phyloP scores from a whole-genome alignment of 2,797 vertebrate genomes.

The Sebastes iracundus region DNA sequence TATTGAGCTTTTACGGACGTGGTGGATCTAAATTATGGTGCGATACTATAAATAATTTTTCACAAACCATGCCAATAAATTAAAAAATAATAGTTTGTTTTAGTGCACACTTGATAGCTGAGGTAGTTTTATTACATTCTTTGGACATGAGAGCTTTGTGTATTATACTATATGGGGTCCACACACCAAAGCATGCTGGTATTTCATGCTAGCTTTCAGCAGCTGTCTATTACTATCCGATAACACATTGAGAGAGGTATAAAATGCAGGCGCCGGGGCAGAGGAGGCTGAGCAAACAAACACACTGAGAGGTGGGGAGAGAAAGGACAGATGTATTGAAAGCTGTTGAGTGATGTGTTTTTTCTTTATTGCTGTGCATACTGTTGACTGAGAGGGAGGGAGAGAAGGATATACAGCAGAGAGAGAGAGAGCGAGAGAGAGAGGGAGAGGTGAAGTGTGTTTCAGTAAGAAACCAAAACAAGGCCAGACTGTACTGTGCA shows the following conservation, averaged over 20 bases:
- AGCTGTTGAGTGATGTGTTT: slow-evolving; percentile 69
- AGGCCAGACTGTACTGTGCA: slow-evolving; percentile 21
- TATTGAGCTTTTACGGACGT: not conserved
- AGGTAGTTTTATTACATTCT: slow-evolving; percentile 6
- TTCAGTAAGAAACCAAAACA: slow-evolving; percentile 35
- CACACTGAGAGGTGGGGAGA: slow-evolving; percentile 40
- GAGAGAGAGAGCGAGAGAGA: not conserved
- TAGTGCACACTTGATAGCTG: not conserved
- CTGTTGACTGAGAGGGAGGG: slow-evolving; percentile 40
- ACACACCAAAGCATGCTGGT: slow-evolving; percentile 23
- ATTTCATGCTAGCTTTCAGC: slow-evolving; percentile 64
- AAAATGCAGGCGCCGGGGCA: slow-evolving; percentile 50
- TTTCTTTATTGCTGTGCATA: slow-evolving; percentile 52
- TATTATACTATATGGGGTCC: slow-evolving; percentile 1
- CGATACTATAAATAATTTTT: too few relatives aligned
- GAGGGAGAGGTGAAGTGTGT: not conserved
- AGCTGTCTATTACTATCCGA: slow-evolving; percentile 65
- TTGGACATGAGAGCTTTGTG: slow-evolving; percentile 4
- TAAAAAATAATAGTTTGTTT: not conserved
- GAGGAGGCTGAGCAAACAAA: slow-evolving; percentile 71
- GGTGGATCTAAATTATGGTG: not conserved
- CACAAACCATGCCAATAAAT: not conserved
- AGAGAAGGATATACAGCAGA: slow-evolving; percentile 18
- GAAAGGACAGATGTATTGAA: slow-evolving; percentile 61
- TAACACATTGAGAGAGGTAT: slow-evolving; percentile 45